These are phyloP conservation scores for Peromyscus maniculatus DNA, from an alignment of 2,113 vertebrate genomes.

Conservation along the genomic window DNA sequence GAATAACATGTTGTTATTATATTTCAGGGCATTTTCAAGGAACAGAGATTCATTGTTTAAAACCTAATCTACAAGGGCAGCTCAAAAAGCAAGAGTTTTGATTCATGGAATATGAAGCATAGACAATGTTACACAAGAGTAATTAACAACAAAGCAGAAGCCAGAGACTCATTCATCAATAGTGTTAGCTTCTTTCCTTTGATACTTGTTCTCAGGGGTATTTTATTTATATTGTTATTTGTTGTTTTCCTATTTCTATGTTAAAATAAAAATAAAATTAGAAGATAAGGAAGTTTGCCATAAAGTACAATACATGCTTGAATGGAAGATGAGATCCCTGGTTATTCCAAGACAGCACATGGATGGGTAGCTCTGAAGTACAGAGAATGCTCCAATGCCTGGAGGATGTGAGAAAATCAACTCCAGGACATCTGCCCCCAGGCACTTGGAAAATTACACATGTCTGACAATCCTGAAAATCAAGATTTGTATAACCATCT, in stretches of 20 bases:
- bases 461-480: not conserved
- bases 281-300: not conserved
- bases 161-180: not conserved
- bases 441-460: not conserved
- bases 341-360: not conserved
- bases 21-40: not conserved
- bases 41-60: not conserved
- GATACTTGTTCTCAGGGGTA: not conserved
- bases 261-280: conserved; percentile 32
- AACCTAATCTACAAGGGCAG: not conserved
- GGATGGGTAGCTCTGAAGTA: not conserved
- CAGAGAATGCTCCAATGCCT: not conserved
- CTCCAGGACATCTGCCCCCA: not conserved
- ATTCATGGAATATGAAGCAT: not conserved
- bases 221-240: not conserved
- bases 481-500: not conserved
- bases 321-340: not conserved
- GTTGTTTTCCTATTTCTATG: not conserved
- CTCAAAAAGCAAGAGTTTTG: not conserved
- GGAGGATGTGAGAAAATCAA: not conserved
- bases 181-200: not conserved
- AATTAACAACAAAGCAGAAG: not conserved
- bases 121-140: not conserved
- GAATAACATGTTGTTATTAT: not conserved
- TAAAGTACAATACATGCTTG: not conserved